Percentiles rank a stretch among this genome's conserved stretches.
phyloP scores from a whole-genome alignment of 2,888 invertebrate genomes.

The Amphipyra berbera region DNA sequence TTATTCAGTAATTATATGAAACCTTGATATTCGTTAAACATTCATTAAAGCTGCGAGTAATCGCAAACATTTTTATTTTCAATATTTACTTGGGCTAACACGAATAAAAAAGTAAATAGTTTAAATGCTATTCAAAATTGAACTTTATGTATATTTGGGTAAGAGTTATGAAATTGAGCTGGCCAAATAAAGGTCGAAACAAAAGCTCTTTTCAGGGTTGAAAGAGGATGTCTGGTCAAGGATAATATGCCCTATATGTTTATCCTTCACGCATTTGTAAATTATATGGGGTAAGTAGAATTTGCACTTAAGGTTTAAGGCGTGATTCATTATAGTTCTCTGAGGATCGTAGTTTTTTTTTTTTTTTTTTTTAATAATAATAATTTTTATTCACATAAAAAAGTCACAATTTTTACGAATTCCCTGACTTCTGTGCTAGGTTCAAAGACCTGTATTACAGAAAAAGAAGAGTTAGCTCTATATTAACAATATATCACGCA shows the following conservation, averaged over 20 bases:
- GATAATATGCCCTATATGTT: conserved; percentile 36
- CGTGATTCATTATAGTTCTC: neutral
- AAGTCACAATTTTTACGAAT: no score
- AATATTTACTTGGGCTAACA: conserved; percentile 58
- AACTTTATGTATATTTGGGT: conserved; percentile 6
- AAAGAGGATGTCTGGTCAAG: conserved; percentile 47
- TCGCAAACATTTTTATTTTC: conserved; percentile 66
- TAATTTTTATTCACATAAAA: no score
- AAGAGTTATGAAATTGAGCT: conserved; percentile 19
- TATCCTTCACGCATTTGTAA: conserved; percentile 29
- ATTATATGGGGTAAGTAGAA: conserved; percentile 9
- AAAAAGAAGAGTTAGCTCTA: no score
- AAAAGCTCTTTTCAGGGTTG: conserved; percentile 48
- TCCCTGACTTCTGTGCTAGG: no score
- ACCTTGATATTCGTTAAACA: conserved; percentile 63
- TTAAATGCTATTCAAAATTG: conserved; percentile 16
- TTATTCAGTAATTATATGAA: conserved; percentile 53
- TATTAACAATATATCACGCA: no score
- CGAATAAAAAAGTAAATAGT: conserved; percentile 47
- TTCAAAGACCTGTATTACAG: no score
- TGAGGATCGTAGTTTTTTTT: neutral
- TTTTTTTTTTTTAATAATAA: no score
- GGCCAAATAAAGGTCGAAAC: conserved; percentile 24
- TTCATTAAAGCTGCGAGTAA: conserved; percentile 63
- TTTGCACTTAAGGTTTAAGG: neutral